Evolutionary conservation across 1,140 invertebrate species (phyloP).

Genomic region (Sarcophaga bullata): DNA sequence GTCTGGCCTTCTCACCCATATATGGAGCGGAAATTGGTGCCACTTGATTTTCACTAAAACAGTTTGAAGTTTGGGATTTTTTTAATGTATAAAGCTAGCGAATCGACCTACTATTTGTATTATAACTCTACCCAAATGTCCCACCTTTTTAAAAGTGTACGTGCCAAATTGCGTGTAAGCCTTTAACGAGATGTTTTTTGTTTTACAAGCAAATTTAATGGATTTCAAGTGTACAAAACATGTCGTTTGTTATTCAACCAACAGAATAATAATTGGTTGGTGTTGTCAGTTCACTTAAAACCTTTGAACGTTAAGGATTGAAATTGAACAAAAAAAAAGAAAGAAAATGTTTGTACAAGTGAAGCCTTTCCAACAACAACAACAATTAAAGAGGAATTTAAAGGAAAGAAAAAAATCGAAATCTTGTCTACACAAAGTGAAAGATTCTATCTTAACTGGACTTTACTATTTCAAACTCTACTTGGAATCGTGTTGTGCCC

Average conservation of each 20-base stretch:
- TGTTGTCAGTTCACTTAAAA: neutral
- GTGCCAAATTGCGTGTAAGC: neutral
- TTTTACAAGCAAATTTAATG: neutral
- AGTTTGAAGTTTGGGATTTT: too few relatives aligned
- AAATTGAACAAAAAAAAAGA: too few relatives aligned
- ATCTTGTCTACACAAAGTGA: neutral
- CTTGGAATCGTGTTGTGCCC: slow-evolving; percentile 48
- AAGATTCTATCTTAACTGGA: neutral
- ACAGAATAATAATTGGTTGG: neutral
- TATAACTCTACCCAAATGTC: neutral
- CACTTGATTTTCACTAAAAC: too few relatives aligned
- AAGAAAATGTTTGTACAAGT: neutral
- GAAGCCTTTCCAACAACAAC: neutral
- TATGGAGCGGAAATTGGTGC: too few relatives aligned
- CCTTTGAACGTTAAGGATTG: neutral
- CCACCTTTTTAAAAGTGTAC: neutral
- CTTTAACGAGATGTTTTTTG: neutral
- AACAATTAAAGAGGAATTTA: neutral
- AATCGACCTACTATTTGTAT: too few relatives aligned
- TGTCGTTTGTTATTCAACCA: neutral
- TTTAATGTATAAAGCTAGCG: too few relatives aligned
- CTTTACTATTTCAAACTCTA: slow-evolving; percentile 2
- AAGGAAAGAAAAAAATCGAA: neutral
- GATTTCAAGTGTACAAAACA: slow-evolving; percentile 33
- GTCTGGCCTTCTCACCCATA: too few relatives aligned